Evolutionary conservation across 2,888 invertebrate genomes (phyloP).

Genomic region (Heliconius hortense): DNA sequence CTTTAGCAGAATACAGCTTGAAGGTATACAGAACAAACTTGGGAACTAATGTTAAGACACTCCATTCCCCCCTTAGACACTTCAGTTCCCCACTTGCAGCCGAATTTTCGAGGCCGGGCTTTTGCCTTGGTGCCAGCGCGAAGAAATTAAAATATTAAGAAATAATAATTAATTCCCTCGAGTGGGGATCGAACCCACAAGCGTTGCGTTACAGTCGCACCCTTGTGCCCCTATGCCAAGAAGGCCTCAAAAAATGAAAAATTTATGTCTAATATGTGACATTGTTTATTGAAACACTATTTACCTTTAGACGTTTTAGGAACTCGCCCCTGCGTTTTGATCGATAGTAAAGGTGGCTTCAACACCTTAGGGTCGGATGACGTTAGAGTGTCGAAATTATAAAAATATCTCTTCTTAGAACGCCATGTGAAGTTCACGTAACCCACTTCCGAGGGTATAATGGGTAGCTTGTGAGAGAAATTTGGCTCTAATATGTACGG

Average conservation of each 20-base stretch:
- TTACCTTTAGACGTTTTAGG: slow-evolving; percentile 93
- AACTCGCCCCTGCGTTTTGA: slow-evolving; percentile 91
- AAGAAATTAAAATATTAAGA: too few relatives aligned
- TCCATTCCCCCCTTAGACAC: too few relatives aligned
- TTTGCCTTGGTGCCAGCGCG: too few relatives aligned
- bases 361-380: slow-evolving; percentile 92
- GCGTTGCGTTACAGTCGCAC: too few relatives aligned
- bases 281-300: slow-evolving; percentile 24
- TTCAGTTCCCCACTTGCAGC: too few relatives aligned
- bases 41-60: too few relatives aligned
- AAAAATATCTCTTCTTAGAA: slow-evolving; percentile 91
- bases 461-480: slow-evolving; percentile 93
- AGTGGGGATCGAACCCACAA: too few relatives aligned
- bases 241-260: background rate
- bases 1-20: too few relatives aligned
- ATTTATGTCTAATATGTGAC: background rate
- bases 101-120: too few relatives aligned
- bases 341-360: slow-evolving; percentile 93
- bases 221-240: too few relatives aligned
- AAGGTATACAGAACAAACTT: too few relatives aligned
- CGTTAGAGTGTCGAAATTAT: slow-evolving; percentile 92
- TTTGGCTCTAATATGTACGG: slow-evolving; percentile 94
- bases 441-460: slow-evolving; percentile 95
- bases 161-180: too few relatives aligned
- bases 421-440: slow-evolving; percentile 96